A percentile compares a stretch with the other conserved stretches of the same genome.
These are phyloP conservation scores for Lota lota DNA, from an alignment of 2,113 vertebrate genomes.

Conservation along the genomic window DNA sequence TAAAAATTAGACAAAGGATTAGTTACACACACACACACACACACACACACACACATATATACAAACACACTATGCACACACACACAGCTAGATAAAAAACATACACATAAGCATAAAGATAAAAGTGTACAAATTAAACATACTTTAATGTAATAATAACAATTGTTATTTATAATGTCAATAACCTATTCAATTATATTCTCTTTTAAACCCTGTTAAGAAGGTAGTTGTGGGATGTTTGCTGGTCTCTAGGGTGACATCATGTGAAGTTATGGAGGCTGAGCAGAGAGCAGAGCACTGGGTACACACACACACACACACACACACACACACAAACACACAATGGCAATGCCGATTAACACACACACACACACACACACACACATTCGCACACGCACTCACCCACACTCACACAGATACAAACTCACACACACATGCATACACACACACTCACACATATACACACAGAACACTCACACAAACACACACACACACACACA, in stretches of 20 bases:
- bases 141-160: too few relatives aligned
- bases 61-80: too few relatives aligned
- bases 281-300: slow-evolving; percentile 31
- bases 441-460: not conserved
- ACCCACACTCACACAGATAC: too few relatives aligned
- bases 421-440: not conserved
- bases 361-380: slow-evolving; percentile 18
- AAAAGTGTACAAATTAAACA: too few relatives aligned
- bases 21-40: too few relatives aligned
- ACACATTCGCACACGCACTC: too few relatives aligned
- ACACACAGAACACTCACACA: not conserved
- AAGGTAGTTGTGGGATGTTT: slow-evolving; percentile 42
- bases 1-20: too few relatives aligned
- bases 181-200: not conserved
- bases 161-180: too few relatives aligned
- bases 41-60: too few relatives aligned
- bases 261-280: slow-evolving; percentile 33
- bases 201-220: slow-evolving; percentile 13
- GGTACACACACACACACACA: slow-evolving; percentile 35
- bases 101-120: too few relatives aligned
- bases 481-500: too few relatives aligned
- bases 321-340: slow-evolving; percentile 13
- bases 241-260: slow-evolving; percentile 47
- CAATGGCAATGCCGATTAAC: not conserved
- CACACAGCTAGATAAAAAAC: too few relatives aligned